phyloP scores from a whole-genome alignment of 2,888 invertebrate genomes.

The Bombylius discolor region DNA sequence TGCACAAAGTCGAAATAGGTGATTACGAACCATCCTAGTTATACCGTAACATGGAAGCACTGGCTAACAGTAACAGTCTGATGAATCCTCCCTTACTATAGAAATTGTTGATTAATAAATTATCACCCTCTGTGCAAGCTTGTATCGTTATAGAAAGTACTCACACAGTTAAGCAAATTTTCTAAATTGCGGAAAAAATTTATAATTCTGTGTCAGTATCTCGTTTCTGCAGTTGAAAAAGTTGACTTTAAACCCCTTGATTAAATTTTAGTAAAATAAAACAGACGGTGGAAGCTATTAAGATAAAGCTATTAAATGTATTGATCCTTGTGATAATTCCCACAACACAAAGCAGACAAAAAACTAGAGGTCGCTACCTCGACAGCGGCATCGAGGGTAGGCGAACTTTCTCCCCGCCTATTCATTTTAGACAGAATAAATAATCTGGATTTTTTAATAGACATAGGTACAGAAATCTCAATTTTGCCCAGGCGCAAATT shows the following conservation, averaged over 20 bases:
- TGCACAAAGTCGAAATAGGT: too few relatives aligned
- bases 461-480: neutral
- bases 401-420: neutral
- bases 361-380: neutral
- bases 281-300: too few relatives aligned
- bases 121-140: neutral
- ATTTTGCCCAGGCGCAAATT: neutral
- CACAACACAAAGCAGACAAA: neutral
- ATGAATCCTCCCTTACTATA: neutral
- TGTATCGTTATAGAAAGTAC: neutral
- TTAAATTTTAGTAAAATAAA: too few relatives aligned
- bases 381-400: neutral
- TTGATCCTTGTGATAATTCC: neutral
- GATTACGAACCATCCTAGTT: too few relatives aligned
- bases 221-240: neutral
- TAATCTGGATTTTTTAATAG: neutral
- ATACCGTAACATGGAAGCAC: too few relatives aligned
- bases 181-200: constrained; percentile 3
- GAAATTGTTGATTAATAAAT: constrained; percentile 1
- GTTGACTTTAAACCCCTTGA: too few relatives aligned
- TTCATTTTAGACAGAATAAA: neutral
- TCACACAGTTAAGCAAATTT: neutral
- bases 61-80: too few relatives aligned
- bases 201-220: neutral
- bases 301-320: too few relatives aligned